A percentile compares a stretch with the other conserved stretches of the same genome.
Conservation (phyloP, 1,140 invertebrate species). For the Eumeta japonica region DNA sequence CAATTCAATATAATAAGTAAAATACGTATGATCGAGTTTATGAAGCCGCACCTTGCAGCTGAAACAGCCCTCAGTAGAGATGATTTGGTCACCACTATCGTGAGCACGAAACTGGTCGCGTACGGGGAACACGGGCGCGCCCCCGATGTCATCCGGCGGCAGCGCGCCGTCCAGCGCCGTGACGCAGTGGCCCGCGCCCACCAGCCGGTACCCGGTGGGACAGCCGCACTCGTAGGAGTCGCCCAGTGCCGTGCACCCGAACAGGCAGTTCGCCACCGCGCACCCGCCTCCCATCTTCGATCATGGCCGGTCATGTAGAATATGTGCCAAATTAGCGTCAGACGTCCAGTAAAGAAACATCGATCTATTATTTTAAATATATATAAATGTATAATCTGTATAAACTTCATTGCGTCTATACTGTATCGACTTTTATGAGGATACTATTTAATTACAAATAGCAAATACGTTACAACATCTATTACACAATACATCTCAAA, state of each 20-base stretch:
- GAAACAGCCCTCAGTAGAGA: slow-evolving; percentile 87
- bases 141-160: slow-evolving; percentile 65
- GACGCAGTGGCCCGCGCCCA: slow-evolving; percentile 79
- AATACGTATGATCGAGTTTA: background rate
- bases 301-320: no score
- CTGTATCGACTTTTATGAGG: no score
- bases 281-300: slow-evolving; percentile 69
- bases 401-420: no score
- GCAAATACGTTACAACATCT: no score
- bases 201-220: slow-evolving; percentile 76
- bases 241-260: slow-evolving; percentile 71
- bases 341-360: background rate
- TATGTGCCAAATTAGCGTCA: slow-evolving; percentile 4
- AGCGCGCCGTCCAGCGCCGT: slow-evolving; percentile 71
- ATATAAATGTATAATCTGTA: no score
- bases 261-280: slow-evolving; percentile 71
- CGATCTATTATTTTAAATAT: no score
- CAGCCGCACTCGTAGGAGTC: slow-evolving; percentile 73
- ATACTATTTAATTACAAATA: no score
- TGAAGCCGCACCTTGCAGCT: slow-evolving; percentile 74
- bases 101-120: slow-evolving; percentile 40
- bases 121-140: slow-evolving; percentile 68
- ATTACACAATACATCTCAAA: no score
- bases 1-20: background rate
- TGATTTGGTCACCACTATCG: slow-evolving; percentile 69